phyloP scores from a whole-genome alignment of 2,797 vertebrate genomes.

The Lacerta bilineata region DNA sequence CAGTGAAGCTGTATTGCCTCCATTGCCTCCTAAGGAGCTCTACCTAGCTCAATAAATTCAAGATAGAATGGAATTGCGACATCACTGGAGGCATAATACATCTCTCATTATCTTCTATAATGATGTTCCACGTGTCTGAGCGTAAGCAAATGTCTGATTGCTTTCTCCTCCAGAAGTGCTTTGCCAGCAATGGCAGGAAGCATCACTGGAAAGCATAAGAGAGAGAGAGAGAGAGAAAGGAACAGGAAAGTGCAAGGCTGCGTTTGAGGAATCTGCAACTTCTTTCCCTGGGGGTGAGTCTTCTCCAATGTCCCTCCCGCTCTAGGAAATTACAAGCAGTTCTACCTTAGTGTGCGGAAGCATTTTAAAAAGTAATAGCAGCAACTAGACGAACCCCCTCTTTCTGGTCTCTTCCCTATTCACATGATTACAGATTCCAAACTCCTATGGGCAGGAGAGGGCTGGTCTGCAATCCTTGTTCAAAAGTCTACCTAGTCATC shows the following conservation, averaged over 20 bases:
- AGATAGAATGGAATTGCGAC: background rate
- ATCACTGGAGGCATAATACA: conserved; percentile 4
- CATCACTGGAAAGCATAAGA: background rate
- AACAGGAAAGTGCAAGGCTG: background rate
- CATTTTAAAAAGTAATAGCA: background rate
- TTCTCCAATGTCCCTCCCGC: background rate
- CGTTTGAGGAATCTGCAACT: background rate
- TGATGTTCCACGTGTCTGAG: background rate
- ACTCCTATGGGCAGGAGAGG: background rate
- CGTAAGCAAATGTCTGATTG: conserved; percentile 3
- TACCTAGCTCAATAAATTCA: conserved; percentile 19
- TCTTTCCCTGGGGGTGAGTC: background rate
- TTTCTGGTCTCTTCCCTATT: background rate
- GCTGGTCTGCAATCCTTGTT: background rate
- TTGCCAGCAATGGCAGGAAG: background rate
- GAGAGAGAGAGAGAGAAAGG: background rate
- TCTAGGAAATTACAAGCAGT: background rate
- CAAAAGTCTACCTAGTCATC: conserved; percentile 6
- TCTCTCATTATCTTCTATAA: conserved; percentile 32
- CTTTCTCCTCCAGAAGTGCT: conserved; percentile 17
- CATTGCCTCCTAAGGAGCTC: background rate
- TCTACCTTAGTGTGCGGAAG: background rate
- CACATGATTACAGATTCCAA: background rate
- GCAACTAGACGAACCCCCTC: background rate
- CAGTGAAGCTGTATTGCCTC: background rate